These are phyloP conservation scores for Gambusia yucatana DNA, from an alignment of 2,797 vertebrate species.

Conservation along the genomic window DNA sequence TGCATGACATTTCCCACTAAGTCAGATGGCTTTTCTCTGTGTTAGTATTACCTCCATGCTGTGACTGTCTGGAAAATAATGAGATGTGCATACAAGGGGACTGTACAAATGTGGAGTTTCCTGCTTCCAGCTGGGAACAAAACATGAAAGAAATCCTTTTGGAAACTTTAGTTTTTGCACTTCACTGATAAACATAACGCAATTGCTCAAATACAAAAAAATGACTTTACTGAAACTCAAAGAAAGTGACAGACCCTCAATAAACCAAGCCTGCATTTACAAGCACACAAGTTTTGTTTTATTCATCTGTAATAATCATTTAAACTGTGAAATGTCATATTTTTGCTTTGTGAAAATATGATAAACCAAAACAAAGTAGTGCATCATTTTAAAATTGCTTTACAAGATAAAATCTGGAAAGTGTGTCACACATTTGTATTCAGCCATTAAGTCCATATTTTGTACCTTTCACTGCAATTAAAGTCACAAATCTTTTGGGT, in stretches of 20 bases:
- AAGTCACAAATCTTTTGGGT: neutral
- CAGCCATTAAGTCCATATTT: neutral
- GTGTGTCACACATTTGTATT: neutral
- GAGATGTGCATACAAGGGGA: slow-evolving; percentile 40
- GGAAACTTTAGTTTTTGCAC: slow-evolving; percentile 13
- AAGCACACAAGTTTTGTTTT: neutral
- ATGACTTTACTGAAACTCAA: neutral
- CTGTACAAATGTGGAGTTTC: slow-evolving; percentile 22
- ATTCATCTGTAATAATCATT: neutral
- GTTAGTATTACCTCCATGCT: slow-evolving; percentile 40
- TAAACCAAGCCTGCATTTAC: neutral
- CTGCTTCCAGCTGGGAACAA: slow-evolving; percentile 26
- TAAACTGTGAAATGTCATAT: neutral
- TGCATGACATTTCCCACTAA: slow-evolving; percentile 31
- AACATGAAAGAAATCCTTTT: slow-evolving; percentile 16
- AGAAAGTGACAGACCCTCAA: neutral
- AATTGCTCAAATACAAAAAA: slow-evolving; percentile 1
- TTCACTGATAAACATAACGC: neutral
- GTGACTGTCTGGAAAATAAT: slow-evolving; percentile 42
- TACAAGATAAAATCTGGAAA: neutral
- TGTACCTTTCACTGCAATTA: neutral
- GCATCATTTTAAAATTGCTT: neutral
- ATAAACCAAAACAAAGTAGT: neutral
- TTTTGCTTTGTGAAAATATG: neutral
- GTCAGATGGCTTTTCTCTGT: slow-evolving; percentile 17